Conservation (phyloP, 1,140 invertebrate genomes). For the Sycobia sp. region DNA sequence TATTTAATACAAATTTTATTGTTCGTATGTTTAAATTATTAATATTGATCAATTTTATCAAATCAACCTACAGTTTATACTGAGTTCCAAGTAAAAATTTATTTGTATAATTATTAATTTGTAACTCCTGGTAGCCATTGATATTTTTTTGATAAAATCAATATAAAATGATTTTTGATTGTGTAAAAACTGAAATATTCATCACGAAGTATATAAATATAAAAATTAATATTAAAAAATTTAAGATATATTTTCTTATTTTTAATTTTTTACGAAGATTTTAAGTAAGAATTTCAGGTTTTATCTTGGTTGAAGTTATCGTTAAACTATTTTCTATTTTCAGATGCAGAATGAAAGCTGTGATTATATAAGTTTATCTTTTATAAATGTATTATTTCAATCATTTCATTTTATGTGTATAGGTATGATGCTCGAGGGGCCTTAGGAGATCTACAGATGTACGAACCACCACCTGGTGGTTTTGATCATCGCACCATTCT, state of each 20-base stretch:
- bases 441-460: slow-evolving; percentile 75
- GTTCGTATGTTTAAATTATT: too few species aligned
- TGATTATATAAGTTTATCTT: slow-evolving; percentile 19
- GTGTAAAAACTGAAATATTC: too few species aligned
- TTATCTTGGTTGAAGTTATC: slow-evolving; percentile 13
- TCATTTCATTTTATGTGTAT: slow-evolving; percentile 54
- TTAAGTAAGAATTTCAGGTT: neutral
- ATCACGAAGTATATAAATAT: too few species aligned
- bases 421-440: slow-evolving; percentile 96
- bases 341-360: slow-evolving; percentile 35
- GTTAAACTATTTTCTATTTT: slow-evolving; percentile 29
- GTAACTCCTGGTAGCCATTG: too few species aligned
- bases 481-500: slow-evolving; percentile 72
- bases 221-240: slow-evolving; percentile 4
- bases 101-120: too few species aligned
- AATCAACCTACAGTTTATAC: too few species aligned
- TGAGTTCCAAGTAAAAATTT: too few species aligned
- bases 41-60: too few species aligned
- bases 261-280: neutral
- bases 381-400: slow-evolving; percentile 39
- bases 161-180: too few species aligned
- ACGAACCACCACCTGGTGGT: slow-evolving; percentile 76
- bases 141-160: too few species aligned
- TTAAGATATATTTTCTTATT: slow-evolving; percentile 2
- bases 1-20: too few species aligned